phyloP scores from a whole-genome alignment of 2,888 invertebrate genomes.

The Drosophila anomelani region DNA sequence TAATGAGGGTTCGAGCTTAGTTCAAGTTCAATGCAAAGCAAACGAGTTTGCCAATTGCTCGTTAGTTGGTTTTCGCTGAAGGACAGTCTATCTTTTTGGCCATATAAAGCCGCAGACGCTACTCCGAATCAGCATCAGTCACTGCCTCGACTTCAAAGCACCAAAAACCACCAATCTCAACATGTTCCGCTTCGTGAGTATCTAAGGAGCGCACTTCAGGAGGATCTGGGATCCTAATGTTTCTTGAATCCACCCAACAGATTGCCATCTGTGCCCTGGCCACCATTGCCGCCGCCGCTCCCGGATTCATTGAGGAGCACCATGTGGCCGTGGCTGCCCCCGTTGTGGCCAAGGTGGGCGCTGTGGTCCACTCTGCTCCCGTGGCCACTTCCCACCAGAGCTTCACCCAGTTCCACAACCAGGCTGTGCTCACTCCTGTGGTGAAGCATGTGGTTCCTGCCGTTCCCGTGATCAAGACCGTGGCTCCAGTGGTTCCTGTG shows the following conservation, averaged over 20 bases:
- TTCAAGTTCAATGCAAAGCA: constrained; percentile 76
- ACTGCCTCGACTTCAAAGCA: constrained; percentile 52
- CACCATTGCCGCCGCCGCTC: constrained; percentile 81
- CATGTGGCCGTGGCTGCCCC: constrained; percentile 76
- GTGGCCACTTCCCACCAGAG: constrained; percentile 86
- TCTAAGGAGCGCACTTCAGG: too few species aligned
- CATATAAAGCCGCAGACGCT: constrained; percentile 53
- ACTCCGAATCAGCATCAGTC: constrained; percentile 62
- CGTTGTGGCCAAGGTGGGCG: constrained; percentile 80
- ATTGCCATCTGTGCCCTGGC: constrained; percentile 78
- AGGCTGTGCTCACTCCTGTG: constrained; percentile 82
- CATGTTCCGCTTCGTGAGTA: constrained; percentile 84
- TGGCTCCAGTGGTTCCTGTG: constrained; percentile 38
- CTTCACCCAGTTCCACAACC: constrained; percentile 85
- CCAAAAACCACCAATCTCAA: constrained; percentile 15
- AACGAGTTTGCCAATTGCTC: constrained; percentile 60
- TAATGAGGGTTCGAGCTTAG: constrained; percentile 27
- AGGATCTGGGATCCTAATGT: not conserved
- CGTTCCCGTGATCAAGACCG: constrained; percentile 53
- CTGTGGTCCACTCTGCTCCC: constrained; percentile 82
- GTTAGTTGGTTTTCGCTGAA: constrained; percentile 53
- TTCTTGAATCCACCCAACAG: constrained; percentile 27
- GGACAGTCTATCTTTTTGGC: constrained; percentile 53
- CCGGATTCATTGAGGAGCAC: constrained; percentile 77
- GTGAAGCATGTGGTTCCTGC: constrained; percentile 62